These are phyloP conservation scores for Acrobasis repandana DNA, from an alignment of 2,888 invertebrate genomes.

Conservation along the genomic window DNA sequence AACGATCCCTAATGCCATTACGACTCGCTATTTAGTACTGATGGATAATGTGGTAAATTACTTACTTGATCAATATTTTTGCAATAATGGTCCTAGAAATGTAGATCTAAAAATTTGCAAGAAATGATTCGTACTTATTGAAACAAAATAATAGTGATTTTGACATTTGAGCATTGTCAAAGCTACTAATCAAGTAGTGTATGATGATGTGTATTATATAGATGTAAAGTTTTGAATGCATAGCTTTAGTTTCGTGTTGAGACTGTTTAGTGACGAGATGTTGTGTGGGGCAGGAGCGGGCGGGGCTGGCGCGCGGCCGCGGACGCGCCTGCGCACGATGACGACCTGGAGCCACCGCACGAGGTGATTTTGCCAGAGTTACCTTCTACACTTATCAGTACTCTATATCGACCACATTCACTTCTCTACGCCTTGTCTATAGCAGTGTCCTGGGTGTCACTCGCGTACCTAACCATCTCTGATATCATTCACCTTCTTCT, in stretches of 20 bases:
- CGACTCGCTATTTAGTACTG: neutral
- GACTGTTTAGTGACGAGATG: slow-evolving; percentile 55
- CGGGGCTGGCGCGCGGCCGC: slow-evolving; percentile 67
- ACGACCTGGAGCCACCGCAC: slow-evolving; percentile 73
- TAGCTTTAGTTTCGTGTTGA: slow-evolving; percentile 33
- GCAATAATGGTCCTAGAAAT: neutral
- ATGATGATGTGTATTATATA: slow-evolving; percentile 28
- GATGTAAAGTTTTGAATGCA: slow-evolving; percentile 40
- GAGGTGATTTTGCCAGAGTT: slow-evolving; percentile 83
- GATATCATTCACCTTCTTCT: slow-evolving; percentile 37
- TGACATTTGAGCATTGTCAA: slow-evolving; percentile 3
- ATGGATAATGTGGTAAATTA: neutral
- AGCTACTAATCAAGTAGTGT: neutral
- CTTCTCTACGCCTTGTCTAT: slow-evolving; percentile 65
- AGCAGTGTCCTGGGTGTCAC: slow-evolving; percentile 71
- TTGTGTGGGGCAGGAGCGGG: slow-evolving; percentile 78
- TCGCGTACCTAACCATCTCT: slow-evolving; percentile 50
- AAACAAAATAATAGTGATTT: neutral
- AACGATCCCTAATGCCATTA: slow-evolving; percentile 37
- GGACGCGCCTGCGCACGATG: slow-evolving; percentile 70
- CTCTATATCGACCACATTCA: slow-evolving; percentile 64
- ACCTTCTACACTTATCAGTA: slow-evolving; percentile 70
- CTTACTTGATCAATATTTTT: neutral
- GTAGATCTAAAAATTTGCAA: neutral
- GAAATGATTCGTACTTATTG: neutral